Evolutionary conservation across 2,113 vertebrate genomes (phyloP).

Genomic region (Anhinga anhinga): DNA sequence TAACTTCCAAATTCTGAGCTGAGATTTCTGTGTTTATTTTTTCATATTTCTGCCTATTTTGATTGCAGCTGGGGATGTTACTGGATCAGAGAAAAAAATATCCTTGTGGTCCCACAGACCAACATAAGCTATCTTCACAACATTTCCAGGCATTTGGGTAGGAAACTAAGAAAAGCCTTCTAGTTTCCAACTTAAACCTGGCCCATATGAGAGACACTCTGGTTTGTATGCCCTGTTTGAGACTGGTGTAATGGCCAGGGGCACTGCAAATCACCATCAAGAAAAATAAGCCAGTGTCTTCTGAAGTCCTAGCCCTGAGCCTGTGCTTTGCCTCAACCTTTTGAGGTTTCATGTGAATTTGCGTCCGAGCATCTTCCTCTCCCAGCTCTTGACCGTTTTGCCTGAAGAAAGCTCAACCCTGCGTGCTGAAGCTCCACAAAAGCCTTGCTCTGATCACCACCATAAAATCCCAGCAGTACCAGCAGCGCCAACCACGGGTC

Average conservation of each 20-base stretch:
- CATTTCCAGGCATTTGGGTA: not conserved
- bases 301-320: not conserved
- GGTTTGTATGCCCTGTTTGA: not conserved
- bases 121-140: not conserved
- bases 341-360: not conserved
- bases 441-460: not conserved
- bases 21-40: not conserved
- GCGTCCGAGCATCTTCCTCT: not conserved
- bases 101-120: not conserved
- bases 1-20: not conserved
- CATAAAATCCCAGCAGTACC: accelerated
- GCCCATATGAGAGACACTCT: not conserved
- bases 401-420: not conserved
- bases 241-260: not conserved
- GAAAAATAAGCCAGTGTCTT: not conserved
- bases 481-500: accelerated
- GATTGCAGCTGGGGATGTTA: not conserved
- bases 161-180: not conserved
- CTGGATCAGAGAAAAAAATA: not conserved
- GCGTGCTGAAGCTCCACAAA: accelerated
- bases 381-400: not conserved
- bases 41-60: not conserved
- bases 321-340: not conserved
- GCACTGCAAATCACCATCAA: not conserved
- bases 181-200: not conserved